Evolutionary conservation across 2,797 vertebrate species (phyloP).

Genomic region (Ispidina lecontei): DNA sequence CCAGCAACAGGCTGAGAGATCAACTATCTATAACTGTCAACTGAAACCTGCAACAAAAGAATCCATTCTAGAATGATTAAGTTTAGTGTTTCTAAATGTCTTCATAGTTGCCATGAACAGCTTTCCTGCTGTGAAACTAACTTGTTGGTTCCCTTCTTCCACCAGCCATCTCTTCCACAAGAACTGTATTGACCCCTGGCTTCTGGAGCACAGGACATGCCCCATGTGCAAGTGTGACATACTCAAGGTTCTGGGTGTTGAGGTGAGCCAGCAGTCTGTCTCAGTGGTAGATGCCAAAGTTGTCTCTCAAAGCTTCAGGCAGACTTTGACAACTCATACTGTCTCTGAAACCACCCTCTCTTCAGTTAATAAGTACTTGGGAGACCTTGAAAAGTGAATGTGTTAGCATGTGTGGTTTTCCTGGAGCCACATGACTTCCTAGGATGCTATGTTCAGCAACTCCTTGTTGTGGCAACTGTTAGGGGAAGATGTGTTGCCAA

Average conservation of each 20-base stretch:
- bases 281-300: background rate
- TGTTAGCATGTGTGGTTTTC: background rate
- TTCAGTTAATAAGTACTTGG: background rate
- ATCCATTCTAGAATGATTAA: background rate
- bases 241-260: conserved; percentile 88
- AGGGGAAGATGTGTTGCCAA: background rate
- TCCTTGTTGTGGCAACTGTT: background rate
- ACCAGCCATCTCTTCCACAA: conserved; percentile 93
- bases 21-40: background rate
- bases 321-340: background rate
- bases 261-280: conserved; percentile 75
- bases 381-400: background rate
- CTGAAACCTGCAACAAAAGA: background rate
- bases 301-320: background rate
- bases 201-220: conserved; percentile 92
- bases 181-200: conserved; percentile 93
- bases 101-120: background rate
- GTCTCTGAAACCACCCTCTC: background rate
- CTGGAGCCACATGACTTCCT: background rate
- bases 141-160: background rate
- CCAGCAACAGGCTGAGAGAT: background rate
- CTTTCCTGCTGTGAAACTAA: background rate
- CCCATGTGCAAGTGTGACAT: conserved; percentile 97
- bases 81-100: background rate
- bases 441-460: background rate